Evolutionary conservation across 2,888 invertebrate genomes (phyloP).

Genomic region (Phymatocera aterrima): DNA sequence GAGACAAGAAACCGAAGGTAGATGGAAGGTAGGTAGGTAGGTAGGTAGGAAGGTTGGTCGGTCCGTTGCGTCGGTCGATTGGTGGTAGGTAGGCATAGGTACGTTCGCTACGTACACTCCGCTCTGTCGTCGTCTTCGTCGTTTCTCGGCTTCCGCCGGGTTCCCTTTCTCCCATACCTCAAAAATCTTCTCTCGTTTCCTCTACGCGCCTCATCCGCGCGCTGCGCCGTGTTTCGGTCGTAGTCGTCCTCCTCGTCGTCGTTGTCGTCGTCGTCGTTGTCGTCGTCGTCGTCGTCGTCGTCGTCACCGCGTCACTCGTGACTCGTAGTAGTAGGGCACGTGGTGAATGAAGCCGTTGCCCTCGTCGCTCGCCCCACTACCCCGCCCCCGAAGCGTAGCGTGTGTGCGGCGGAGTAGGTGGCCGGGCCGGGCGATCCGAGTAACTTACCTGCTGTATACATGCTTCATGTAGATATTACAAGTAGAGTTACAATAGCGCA

Average conservation of each 20-base stretch:
- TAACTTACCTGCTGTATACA: not conserved
- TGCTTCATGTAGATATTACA: no score
- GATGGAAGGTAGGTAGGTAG: conserved; percentile 18
- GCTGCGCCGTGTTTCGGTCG: conserved; percentile 58
- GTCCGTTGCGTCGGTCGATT: not conserved
- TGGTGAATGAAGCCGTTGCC: conserved; percentile 60
- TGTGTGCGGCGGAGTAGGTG: conserved; percentile 15
- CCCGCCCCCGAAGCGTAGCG: conserved; percentile 60
- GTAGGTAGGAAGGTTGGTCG: conserved; percentile 6
- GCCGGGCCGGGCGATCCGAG: not conserved
- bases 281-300: conserved; percentile 68
- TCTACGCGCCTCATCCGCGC: conserved; percentile 47
- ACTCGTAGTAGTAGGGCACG: conserved; percentile 59
- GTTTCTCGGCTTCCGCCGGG: conserved; percentile 70
- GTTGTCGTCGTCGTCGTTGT: conserved; percentile 74
- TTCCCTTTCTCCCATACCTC: conserved; percentile 36
- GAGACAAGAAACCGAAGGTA: conserved; percentile 13
- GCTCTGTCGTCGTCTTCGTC: no score
- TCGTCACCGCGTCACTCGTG: no score
- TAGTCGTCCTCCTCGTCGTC: no score
- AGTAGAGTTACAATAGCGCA: no score
- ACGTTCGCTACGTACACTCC: conserved; percentile 7
- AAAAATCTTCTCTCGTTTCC: conserved; percentile 7
- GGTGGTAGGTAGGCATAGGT: conserved; percentile 12
- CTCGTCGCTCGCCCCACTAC: conserved; percentile 57